Base-by-base conservation (phyloP, 1,140 invertebrate genomes). In the Tetranychus cinnabarinus region DNA sequence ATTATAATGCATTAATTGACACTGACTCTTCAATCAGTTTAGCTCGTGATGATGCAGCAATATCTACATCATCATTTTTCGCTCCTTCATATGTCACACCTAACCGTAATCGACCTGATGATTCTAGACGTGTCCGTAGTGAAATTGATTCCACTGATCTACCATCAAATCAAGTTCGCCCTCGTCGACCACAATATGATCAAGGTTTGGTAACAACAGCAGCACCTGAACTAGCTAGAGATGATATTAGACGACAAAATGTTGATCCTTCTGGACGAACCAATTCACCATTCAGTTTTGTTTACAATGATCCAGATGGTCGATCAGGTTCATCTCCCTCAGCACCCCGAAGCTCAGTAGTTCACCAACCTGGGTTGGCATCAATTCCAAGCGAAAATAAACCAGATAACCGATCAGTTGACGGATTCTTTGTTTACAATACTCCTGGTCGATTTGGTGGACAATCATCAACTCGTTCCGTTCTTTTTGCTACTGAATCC, bases 151-250 rank as follows among this genome's bases (percentile, higher is more conserved):
- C 2, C 46, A 10, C 34, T 6, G 37, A 35, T 36, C 15, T 56
- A 37, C 56, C 61, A 8, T 57, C 33, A 15, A 61, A 48, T 35
- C 63, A 52, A 45, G 59, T 63, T 0, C 33, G 63, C 50, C 60
- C 54, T n/a, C 13, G 63, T 46, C 37, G 59, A 54, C 63, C 63
- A 58, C 63, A 64, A 39, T 64, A 62, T 58, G 60, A 62, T 35
- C 13, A 23, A 23, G 31, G 50, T 1, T 7, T n/a, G 13, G 0
- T 33, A 2, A 35, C 36, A 36, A 12, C 55, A 56, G 1, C 10
- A 35, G 6, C 48, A 10, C 34, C 33, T 23, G 15, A 12, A 33
- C 8, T 8, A 31, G 13, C 10, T 36, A 12, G 10, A 8, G 36
- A 56, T 34, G 33, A 34, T 36, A 35, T 15, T 35, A 34, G 55